Evolutionary conservation across 2,888 invertebrate species (phyloP).

Genomic region (Ophraella communa): DNA sequence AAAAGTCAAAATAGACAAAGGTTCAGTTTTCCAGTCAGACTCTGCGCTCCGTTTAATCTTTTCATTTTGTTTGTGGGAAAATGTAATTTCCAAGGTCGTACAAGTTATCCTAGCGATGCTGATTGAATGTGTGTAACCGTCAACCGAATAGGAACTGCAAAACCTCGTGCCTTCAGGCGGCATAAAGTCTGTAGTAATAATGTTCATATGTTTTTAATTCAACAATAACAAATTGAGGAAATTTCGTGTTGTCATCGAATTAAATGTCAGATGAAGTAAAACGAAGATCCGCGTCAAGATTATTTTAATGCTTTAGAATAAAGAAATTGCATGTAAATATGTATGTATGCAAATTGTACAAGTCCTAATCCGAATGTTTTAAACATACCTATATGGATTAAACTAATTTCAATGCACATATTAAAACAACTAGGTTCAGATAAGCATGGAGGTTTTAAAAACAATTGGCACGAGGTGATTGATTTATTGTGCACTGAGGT

Average conservation of each 20-base stretch:
- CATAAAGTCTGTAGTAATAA: slow-evolving; percentile 34
- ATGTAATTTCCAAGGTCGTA: slow-evolving; percentile 3
- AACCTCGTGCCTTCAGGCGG: slow-evolving; percentile 31
- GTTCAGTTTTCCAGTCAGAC: background rate
- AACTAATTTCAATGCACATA: too few species aligned
- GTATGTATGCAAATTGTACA: too few species aligned
- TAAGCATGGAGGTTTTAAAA: too few species aligned
- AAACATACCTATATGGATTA: too few species aligned
- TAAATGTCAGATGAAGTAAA: too few species aligned
- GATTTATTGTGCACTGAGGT: too few species aligned
- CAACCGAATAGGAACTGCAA: slow-evolving; percentile 29
- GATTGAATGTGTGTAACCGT: slow-evolving; percentile 2
- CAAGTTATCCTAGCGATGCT: background rate
- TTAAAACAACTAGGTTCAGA: too few species aligned
- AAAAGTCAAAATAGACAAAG: too few species aligned
- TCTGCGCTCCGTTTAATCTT: background rate
- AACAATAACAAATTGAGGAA: background rate
- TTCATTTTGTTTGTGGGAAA: slow-evolving; percentile 1
- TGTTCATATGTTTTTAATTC: slow-evolving; percentile 29
- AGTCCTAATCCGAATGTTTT: too few species aligned
- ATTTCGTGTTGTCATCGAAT: background rate
- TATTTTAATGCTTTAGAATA: too few species aligned
- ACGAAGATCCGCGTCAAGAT: too few species aligned
- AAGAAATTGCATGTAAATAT: background rate
- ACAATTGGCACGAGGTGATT: too few species aligned